Conservation (phyloP, 2,797 vertebrate species). For the Danio kyathit region DNA sequence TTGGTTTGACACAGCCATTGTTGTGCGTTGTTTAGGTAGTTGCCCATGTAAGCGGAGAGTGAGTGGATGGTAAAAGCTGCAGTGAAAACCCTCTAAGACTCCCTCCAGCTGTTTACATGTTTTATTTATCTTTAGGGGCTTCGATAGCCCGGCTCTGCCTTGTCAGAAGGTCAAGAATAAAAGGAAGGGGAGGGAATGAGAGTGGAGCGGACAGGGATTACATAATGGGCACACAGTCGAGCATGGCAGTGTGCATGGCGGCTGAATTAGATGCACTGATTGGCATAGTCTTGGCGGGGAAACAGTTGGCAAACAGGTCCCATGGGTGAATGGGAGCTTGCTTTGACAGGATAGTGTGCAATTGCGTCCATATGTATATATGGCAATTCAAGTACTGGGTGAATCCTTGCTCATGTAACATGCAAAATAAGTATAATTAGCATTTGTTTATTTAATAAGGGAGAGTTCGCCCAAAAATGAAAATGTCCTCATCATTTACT, state of each 20-base stretch:
- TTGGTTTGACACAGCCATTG: slow-evolving; percentile 49
- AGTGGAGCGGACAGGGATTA: slow-evolving; percentile 29
- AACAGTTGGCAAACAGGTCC: slow-evolving; percentile 31
- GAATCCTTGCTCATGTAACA: slow-evolving; percentile 1
- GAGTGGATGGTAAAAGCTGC: slow-evolving; percentile 39
- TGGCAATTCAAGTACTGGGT: not conserved
- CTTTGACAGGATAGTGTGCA: slow-evolving; percentile 18
- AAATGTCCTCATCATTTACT: too few species aligned
- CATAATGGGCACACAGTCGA: slow-evolving; percentile 35
- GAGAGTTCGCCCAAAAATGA: too few species aligned
- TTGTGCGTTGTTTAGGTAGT: slow-evolving; percentile 50
- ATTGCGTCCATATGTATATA: slow-evolving; percentile 24
- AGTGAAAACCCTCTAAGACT: slow-evolving; percentile 28
- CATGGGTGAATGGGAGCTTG: slow-evolving; percentile 27
- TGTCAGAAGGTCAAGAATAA: slow-evolving; percentile 44
- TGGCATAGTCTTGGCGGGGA: slow-evolving; percentile 39
- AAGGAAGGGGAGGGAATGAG: slow-evolving; percentile 15
- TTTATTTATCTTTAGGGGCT: slow-evolving; percentile 42
- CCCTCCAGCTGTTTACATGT: slow-evolving; percentile 46
- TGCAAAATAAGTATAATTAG: not conserved
- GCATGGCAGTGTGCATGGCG: slow-evolving; percentile 20
- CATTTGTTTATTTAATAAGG: not conserved
- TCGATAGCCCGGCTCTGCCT: slow-evolving; percentile 11
- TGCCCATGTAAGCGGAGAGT: slow-evolving; percentile 41
- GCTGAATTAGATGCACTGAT: slow-evolving; percentile 43